These are phyloP conservation scores for Melitaea cinxia DNA, from an alignment of 1,140 invertebrate species.

Conservation along the genomic window DNA sequence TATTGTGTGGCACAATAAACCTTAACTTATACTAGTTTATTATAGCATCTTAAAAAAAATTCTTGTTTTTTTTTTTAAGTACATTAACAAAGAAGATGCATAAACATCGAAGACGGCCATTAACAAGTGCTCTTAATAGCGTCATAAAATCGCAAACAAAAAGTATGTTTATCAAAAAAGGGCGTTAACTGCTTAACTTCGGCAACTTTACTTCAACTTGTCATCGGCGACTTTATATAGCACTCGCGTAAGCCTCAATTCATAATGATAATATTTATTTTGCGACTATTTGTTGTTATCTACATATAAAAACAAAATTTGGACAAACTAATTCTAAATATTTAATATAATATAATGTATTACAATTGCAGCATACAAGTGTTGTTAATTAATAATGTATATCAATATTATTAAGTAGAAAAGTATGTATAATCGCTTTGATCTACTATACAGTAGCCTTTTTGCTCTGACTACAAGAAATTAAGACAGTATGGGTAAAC, in stretches of 20 bases:
- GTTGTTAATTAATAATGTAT: too few relatives aligned
- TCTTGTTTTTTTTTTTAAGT: background rate
- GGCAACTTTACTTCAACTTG: slow-evolving; percentile 59
- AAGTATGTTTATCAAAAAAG: slow-evolving; percentile 57
- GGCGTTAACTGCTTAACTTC: slow-evolving; percentile 59
- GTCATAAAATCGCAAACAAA: slow-evolving; percentile 60
- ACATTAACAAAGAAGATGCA: slow-evolving; percentile 3
- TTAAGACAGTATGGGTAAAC: too few relatives aligned
- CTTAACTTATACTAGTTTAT: background rate
- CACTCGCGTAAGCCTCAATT: slow-evolving; percentile 33
- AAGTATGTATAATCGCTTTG: too few relatives aligned
- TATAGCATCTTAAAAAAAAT: background rate
- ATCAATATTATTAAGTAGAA: too few relatives aligned
- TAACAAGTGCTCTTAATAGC: slow-evolving; percentile 58
- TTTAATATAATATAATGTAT: too few relatives aligned
- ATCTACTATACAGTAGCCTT: too few relatives aligned
- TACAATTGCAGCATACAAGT: too few relatives aligned
- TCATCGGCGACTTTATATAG: slow-evolving; percentile 69
- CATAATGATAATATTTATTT: slow-evolving; percentile 18
- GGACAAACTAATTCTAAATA: too few relatives aligned
- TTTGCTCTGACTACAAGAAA: too few relatives aligned
- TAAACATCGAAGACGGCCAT: slow-evolving; percentile 34
- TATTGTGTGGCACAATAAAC: too few relatives aligned
- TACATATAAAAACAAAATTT: background rate
- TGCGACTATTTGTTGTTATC: background rate